Base-by-base conservation (phyloP, 2,888 invertebrate genomes). In the Sphinx pinastri region DNA sequence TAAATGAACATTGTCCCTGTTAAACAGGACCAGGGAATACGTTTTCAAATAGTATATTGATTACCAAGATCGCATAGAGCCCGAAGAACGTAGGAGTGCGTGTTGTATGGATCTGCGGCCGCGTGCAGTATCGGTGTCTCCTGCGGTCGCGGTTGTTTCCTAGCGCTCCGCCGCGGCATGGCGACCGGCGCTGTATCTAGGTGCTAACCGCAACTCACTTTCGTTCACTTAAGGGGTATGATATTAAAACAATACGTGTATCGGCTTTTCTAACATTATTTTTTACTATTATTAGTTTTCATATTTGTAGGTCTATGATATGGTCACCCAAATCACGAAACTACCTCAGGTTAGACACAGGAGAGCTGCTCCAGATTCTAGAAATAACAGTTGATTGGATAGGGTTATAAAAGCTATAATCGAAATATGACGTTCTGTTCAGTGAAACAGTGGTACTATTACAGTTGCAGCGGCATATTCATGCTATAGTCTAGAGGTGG, bases 81-180 rank as follows among this genome's bases (percentile, higher is more conserved):
- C 12, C 19, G 55, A 60, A 16, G 16, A 16, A 49, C 13, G 49
- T 13, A 13, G 19, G 25, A 57, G 13, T 38, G 55, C 55, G 55
- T 57, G 55, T 16, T 19, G 14, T 14, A 51, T 51, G 12, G 25
- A 19, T 19, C 57, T 8, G 38, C 38, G 38, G 25, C 19, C 12
- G 55, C 11, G 60, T 60, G 45, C n/a, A 38, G 49, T 63, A 63
- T 63, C 63, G 49, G 63, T 63, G 49, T 63, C 63, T 55, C 16
- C 70, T 57, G 54, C 68, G 52, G 57, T 67, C 58, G 47, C 31
- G 66, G 14, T 55, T 63, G 66, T 63, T 66, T 63, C 57, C 67
- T 70, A 70, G 70, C 70, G 70, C 67, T 70, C 47, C 19, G 63
- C 45, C 60, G 14, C 60, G 60, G n/a, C 59, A 11, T 31, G 31